These are phyloP conservation scores for Chelonia mydas DNA, from an alignment of 2,797 vertebrate genomes.

Conservation along the genomic window DNA sequence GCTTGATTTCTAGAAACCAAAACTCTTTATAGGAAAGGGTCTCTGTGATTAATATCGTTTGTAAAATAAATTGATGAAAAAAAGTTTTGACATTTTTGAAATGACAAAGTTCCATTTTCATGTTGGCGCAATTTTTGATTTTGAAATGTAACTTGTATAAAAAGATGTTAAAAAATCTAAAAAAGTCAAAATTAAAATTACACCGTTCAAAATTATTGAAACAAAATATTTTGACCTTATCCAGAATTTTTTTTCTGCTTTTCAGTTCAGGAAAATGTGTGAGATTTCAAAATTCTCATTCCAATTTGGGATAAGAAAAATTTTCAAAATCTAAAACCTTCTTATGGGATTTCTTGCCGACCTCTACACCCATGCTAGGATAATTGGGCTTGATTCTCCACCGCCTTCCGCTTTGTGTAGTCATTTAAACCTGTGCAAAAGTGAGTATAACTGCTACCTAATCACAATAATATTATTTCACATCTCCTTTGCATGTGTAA, in stretches of 20 bases:
- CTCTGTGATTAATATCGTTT: neutral
- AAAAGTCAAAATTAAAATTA: neutral
- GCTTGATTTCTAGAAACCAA: neutral
- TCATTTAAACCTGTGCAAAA: conserved; percentile 13
- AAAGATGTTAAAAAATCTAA: neutral
- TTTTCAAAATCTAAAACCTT: neutral
- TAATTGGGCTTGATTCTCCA: neutral
- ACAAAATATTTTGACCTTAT: neutral
- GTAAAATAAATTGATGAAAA: neutral
- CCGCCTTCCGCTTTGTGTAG: neutral
- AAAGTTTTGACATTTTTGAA: neutral
- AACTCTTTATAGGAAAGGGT: neutral
- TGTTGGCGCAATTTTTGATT: neutral
- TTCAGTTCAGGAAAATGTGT: neutral
- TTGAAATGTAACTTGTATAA: neutral
- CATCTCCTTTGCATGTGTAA: neutral
- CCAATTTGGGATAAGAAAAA: neutral
- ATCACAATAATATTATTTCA: neutral
- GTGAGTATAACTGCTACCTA: neutral
- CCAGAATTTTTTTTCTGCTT: neutral
- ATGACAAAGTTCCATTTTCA: neutral
- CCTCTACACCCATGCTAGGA: no score
- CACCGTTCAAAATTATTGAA: neutral
- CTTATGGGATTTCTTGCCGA: neutral
- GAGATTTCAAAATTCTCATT: neutral